phyloP scores from a whole-genome alignment of 2,888 invertebrate genomes.

The Buathra laborator region DNA sequence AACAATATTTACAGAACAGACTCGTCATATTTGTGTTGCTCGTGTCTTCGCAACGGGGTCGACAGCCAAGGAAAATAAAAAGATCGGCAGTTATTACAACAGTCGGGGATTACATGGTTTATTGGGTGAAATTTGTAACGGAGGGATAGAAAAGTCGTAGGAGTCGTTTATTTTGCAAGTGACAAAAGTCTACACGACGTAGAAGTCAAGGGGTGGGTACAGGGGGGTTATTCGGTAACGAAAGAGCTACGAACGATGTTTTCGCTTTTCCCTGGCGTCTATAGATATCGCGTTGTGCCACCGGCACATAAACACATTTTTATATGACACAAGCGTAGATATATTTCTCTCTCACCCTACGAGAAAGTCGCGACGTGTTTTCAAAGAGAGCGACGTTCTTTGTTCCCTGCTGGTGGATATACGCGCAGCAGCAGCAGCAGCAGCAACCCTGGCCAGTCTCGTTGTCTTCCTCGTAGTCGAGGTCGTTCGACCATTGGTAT shows the following conservation, averaged over 20 bases:
- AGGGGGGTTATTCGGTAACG: conserved; percentile 4
- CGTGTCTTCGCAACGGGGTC: neutral
- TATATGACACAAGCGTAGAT: conserved; percentile 81
- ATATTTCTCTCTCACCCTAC: conserved; percentile 77
- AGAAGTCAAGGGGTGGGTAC: neutral
- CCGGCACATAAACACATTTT: conserved; percentile 82
- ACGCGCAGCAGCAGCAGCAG: conserved; percentile 14
- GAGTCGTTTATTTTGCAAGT: conserved; percentile 69
- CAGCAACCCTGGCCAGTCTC: conserved; percentile 17
- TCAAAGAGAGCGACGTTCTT: conserved; percentile 75
- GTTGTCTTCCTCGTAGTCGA: conserved; percentile 20
- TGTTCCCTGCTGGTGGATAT: conserved; percentile 69
- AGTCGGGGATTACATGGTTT: neutral
- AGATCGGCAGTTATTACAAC: neutral
- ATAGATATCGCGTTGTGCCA: conserved; percentile 53
- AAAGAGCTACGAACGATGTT: conserved; percentile 72
- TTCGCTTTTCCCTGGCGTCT: conserved; percentile 72
- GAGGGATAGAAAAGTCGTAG: conserved; percentile 14
- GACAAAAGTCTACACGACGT: conserved; percentile 52
- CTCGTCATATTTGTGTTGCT: neutral
- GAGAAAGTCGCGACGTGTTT: conserved; percentile 62
- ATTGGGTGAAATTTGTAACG: conserved; percentile 27
- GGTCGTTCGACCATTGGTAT: conserved; percentile 74
- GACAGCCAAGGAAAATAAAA: neutral
- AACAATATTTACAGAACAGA: neutral